Evolutionary conservation across 2,888 invertebrate species (phyloP).

Genomic region (Mesorhabditis sp.): DNA sequence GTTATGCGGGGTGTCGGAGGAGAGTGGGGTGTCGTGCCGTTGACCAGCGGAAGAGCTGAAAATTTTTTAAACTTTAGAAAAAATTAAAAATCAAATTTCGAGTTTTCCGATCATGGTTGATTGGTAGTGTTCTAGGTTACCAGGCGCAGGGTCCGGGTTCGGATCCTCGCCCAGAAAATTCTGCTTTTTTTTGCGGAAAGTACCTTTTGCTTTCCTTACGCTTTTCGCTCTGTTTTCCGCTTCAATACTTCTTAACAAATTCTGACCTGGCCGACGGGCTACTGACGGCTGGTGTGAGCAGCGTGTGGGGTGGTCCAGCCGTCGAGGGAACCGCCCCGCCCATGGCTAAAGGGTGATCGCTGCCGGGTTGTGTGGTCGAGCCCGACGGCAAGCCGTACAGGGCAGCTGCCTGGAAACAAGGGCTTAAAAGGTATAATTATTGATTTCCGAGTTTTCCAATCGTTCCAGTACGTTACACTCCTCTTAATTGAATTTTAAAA

Average conservation of each 20-base stretch:
- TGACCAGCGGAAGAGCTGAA: conserved; percentile 7
- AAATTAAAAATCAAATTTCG: not conserved
- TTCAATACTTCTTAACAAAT: not conserved
- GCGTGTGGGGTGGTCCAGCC: conserved; percentile 46
- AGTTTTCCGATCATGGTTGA: too few relatives aligned
- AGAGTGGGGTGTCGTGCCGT: conserved; percentile 6
- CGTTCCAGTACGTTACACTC: too few relatives aligned
- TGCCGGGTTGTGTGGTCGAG: conserved; percentile 7
- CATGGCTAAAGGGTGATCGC: conserved; percentile 48
- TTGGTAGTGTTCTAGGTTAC: too few relatives aligned
- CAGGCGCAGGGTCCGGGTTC: too few relatives aligned
- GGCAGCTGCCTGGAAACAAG: not conserved
- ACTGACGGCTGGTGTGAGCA: conserved; percentile 39
- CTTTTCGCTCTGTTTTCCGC: not conserved
- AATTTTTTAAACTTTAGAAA: conserved; percentile 6
- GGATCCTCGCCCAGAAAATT: too few relatives aligned
- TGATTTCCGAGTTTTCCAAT: too few relatives aligned
- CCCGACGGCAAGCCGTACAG: conserved; percentile 8
- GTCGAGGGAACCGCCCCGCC: conserved; percentile 43
- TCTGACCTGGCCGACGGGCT: conserved; percentile 38
- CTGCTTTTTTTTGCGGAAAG: not conserved
- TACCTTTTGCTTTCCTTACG: not conserved
- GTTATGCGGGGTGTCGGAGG: conserved; percentile 2
- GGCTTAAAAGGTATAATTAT: too few relatives aligned
- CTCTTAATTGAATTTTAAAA: too few relatives aligned